Evolutionary conservation across 2,797 vertebrate genomes (phyloP), one percentile per base, ranked within the genome.

Genomic region (Eutrigla gurnardus): DNA sequence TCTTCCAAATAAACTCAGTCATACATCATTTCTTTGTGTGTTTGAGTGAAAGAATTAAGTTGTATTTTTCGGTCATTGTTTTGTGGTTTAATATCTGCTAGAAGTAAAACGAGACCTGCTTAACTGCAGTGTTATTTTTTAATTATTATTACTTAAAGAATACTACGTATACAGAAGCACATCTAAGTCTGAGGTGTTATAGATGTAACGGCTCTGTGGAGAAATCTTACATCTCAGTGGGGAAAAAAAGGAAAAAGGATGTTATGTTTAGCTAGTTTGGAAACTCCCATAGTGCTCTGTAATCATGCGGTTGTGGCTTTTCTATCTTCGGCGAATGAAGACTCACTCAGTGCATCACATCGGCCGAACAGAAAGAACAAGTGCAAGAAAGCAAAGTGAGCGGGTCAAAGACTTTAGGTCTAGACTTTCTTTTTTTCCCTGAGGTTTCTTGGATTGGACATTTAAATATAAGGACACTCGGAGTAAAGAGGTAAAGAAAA

Each of bases 251-350:
- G 25, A 32, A 65, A 67, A 73, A 13, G 53, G 67, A 72, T 77
- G 9, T 70, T 43, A 52, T 82, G 80, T 82, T 83, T 70, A 59
- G 68, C 61, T 50, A 53, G 70, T 85, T 67, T 70, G 88, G 92
- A 93, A 91, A 93, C 93, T 88, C 92, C 93, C 93, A 79, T 53
- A 6, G 55, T 65, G 69, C 86, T 82, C 87, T 92, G 69, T 85
- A 83, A 95, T 95, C 93, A 91, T 87, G 89, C 82, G 91, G 89
- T 88, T 76, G 82, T 87, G 89, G 90, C 77, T 83, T 87, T 93
- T 91, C 93, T 94, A 95, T 94, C 84, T 92, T 89, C 5, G 52
- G 86, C 70, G 50, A 25, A 45, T 65, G 36, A 73, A 80, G 69
- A 65, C 59, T 74, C 46, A 33, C 18, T 58, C 67, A 65, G 52